Conservation (phyloP, 2,797 vertebrate species). For the Pangasius mekongensis region DNA sequence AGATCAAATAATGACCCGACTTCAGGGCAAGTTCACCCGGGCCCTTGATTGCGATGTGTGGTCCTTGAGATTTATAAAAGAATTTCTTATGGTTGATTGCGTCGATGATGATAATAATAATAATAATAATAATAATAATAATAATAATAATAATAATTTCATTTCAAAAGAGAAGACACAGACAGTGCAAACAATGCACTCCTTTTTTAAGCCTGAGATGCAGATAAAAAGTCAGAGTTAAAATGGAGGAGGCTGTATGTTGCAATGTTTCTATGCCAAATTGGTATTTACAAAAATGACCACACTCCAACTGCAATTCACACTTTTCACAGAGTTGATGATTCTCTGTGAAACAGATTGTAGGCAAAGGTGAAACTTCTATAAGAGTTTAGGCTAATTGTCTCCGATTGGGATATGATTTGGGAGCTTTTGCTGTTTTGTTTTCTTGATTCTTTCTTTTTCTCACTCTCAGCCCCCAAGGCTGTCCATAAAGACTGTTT, state of each 20-base stretch:
- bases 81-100: slow-evolving; percentile 82
- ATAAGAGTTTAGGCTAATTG: slow-evolving; percentile 40
- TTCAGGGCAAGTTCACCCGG: slow-evolving; percentile 98
- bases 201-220: neutral
- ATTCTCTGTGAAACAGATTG: slow-evolving; percentile 34
- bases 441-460: slow-evolving; percentile 53
- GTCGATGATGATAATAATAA: neutral
- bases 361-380: slow-evolving; percentile 42
- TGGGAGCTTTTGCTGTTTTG: slow-evolving; percentile 77
- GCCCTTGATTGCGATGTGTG: slow-evolving; percentile 99
- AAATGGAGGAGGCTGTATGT: neutral
- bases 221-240: neutral
- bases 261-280: neutral
- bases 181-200: neutral
- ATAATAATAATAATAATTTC: neutral
- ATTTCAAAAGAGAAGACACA: neutral
- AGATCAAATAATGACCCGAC: slow-evolving; percentile 99
- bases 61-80: slow-evolving; percentile 98
- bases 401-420: slow-evolving; percentile 68
- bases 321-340: slow-evolving; percentile 8
- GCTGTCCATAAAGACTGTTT: slow-evolving; percentile 56
- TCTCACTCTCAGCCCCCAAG: slow-evolving; percentile 54
- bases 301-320: neutral
- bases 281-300: neutral
- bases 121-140: neutral